Evolutionary conservation across 2,113 vertebrate genomes (phyloP), one percentile per base, ranked within the genome.

Genomic region (Crotalus viridis): DNA sequence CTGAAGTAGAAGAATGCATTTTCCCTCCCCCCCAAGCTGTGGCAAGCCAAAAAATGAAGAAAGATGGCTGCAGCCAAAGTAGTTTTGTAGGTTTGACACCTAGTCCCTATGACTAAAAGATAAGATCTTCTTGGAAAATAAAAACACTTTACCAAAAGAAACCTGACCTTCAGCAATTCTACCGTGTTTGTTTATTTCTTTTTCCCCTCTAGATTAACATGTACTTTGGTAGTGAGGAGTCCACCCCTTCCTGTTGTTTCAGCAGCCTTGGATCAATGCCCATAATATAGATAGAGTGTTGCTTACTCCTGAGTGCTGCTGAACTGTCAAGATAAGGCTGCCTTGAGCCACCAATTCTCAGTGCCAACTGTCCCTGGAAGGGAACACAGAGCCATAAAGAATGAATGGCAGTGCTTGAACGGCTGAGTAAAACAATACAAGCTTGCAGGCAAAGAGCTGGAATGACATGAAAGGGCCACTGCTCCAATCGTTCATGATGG

Each of bases 271-370:
- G 74, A 89, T 94, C 19, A 12, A 87, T 93, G 94, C 90, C 81
- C 55, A 0, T 21, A 91, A 92, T 89, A 89, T 90, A 94, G 92
- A 94, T 5, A 21, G 28, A 87, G 85, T 28, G 19, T 90, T 64
- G 74, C 92, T 24, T 48, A 33, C 85, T 88, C 15, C 59, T 7
- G 0, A 39, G 61, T 13, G 91, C 54, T 91, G 89, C 94, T 96
- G 95, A 91, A 89, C 85, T 64, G 33, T 43, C 39, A 94, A 93
- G 96, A 96, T 95, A 95, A 94, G 92, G 81, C 43, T 13, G 48
- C 85, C 8, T 48, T 54, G 6, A 59, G 87, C 89, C 94, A 92
- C 39, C 88, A 90, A 93, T 52, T 21, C 86, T 93, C 15, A 0
- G 85, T 51, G 57, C 81, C 86, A 1, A 54, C 24, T 17, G 52